Base-by-base conservation (phyloP, 2,797 vertebrate species). In the Ataeniobius toweri region DNA sequence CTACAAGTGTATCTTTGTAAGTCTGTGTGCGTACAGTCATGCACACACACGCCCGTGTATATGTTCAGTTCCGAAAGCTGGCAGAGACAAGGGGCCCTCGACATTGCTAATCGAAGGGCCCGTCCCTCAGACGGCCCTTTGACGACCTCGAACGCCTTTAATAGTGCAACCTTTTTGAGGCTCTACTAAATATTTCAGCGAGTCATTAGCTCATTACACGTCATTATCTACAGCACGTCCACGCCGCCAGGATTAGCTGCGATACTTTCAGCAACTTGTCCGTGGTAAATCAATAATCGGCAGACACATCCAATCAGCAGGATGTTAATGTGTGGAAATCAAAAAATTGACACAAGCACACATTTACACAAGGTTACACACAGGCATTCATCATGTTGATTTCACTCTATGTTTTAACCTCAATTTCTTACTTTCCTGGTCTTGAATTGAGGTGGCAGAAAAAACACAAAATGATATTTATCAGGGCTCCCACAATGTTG, bases 161-260 rank as follows among this genome's bases (percentile, higher is more conserved):
- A 90, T 87, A 90, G 86, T 86, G 92, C 83, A 88, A 88, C 91
- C 87, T 88, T 93, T 88, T 89, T 89, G 94, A 93, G 88, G 88
- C 79, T 70, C 92, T 92, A 95, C 94, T 96, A 95, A 95, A 96
- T 96, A 95, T 94, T 96, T 96, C 94, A 96, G 82, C 92, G 80
- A 86, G 94, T 95, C 95, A 95, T 96, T 95, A 96, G 93, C 93
- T 95, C 94, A 96, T 94, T 94, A 94, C 91, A 84, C 91, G 88
- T 94, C 93, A 94, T 94, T 93, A 95, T 94, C 92, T 94, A 94
- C 92, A 91, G 91, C 88, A 77, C 75, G 85, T 89, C 87, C 90
- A 86, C 22, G 91, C 90, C 85, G 85, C 92, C 91, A 90, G 89
- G 91, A 93, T 94, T 93, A 94, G 91, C 91, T 82, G 86, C n/a